Conservation (phyloP, 23 tunicate genomes). For the Trididemnum nubilum region DNA sequence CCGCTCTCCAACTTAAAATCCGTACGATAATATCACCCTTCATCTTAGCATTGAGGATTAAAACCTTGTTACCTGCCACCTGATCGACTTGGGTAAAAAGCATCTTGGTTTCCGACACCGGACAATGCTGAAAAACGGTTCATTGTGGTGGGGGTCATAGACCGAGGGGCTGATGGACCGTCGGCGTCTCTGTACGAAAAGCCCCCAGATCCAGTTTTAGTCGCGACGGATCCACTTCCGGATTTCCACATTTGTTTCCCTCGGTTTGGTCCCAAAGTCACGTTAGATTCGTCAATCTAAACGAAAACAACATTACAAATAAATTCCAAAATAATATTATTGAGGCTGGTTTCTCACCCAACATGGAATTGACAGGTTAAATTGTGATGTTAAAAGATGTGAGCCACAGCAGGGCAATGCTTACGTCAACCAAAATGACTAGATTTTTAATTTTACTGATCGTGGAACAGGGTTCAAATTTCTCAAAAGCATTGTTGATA, state of each 20-base stretch:
- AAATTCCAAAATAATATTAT: neutral
- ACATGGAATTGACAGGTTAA: neutral
- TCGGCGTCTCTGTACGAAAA: conserved; percentile 18
- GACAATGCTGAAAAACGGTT: conserved; percentile 82
- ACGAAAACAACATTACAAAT: neutral
- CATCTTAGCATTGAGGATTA: too few species aligned
- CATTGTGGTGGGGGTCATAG: conserved; percentile 78
- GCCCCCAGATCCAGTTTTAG: conserved; percentile 77
- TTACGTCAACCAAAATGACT: too few species aligned
- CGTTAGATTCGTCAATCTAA: conserved; percentile 66
- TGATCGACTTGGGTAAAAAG: neutral
- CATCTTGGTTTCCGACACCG: neutral
- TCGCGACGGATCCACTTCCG: conserved; percentile 71
- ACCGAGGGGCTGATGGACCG: conserved; percentile 32
- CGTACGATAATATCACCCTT: too few species aligned
- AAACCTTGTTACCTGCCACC: neutral
- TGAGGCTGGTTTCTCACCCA: neutral
- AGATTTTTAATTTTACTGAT: too few species aligned
- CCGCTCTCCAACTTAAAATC: too few species aligned
- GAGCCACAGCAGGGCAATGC: too few species aligned
- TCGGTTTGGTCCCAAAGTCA: conserved; percentile 74
- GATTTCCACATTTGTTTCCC: conserved; percentile 72
- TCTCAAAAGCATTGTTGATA: too few species aligned
- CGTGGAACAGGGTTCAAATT: too few species aligned
- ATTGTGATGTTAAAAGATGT: too few species aligned